Conservation (phyloP, 2,888 invertebrate species). For the Cerastoderma edule region DNA sequence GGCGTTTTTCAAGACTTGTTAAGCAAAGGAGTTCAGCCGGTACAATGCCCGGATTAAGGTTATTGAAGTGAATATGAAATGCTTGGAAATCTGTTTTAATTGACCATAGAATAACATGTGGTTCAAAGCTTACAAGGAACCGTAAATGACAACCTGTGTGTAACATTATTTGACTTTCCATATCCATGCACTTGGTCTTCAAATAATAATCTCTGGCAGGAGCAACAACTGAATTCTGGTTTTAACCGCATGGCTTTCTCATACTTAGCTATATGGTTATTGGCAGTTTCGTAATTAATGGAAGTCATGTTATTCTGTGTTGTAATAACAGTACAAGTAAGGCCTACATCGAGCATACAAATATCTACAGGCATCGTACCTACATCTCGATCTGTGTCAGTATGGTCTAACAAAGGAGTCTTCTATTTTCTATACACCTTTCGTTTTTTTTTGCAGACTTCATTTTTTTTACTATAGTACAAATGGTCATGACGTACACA, state of each 20-base stretch:
- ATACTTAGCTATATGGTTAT: constrained; percentile 2
- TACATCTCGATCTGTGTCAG: too few relatives aligned
- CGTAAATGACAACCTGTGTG: neutral
- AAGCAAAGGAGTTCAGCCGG: constrained; percentile 21
- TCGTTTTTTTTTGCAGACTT: too few relatives aligned
- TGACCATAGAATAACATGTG: neutral
- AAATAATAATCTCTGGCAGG: constrained; percentile 40
- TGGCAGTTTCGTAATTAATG: constrained; percentile 11
- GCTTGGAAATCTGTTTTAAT: neutral
- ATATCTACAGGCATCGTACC: too few relatives aligned
- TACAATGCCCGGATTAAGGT: constrained; percentile 7
- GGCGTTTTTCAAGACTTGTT: constrained; percentile 2
- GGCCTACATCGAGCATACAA: constrained; percentile 21
- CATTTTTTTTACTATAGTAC: too few relatives aligned
- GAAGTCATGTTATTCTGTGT: constrained; percentile 1
- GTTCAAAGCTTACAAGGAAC: neutral
- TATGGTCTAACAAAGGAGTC: too few relatives aligned
- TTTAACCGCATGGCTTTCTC: constrained; percentile 20
- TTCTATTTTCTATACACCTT: too few relatives aligned
- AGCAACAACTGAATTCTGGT: constrained; percentile 28
- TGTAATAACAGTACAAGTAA: constrained; percentile 7
- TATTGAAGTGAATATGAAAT: constrained; percentile 17
- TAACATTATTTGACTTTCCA: neutral
- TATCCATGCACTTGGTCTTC: constrained; percentile 11
- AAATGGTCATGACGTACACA: too few relatives aligned